A percentile compares a stretch with the other conserved stretches of the same genome.
Conservation (phyloP, 2,797 vertebrate species). For the Philypnodon macrostomus region DNA sequence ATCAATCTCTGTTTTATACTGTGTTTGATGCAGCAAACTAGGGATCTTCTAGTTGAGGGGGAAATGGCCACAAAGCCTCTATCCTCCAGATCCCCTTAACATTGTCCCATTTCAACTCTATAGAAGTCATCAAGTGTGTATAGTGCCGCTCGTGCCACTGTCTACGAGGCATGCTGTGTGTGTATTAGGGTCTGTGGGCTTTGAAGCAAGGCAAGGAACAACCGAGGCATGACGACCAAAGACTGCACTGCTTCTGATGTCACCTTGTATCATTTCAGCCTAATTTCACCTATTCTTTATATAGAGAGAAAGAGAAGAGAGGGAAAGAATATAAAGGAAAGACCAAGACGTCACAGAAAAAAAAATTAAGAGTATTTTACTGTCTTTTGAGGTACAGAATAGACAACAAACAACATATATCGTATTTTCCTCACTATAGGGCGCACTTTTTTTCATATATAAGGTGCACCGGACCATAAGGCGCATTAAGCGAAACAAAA, state of each 20-base stretch:
- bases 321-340: slow-evolving; percentile 44
- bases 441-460: no score
- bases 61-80: no score
- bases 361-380: slow-evolving; percentile 60
- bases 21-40: no score
- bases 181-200: slow-evolving; percentile 61
- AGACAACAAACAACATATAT: slow-evolving; percentile 26
- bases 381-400: slow-evolving; percentile 40
- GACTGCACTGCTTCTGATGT: slow-evolving; percentile 63
- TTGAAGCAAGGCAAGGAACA: slow-evolving; percentile 66
- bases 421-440: no score
- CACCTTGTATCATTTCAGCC: slow-evolving; percentile 77
- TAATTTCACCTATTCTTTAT: slow-evolving; percentile 72
- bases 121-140: slow-evolving; percentile 27
- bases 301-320: slow-evolving; percentile 41
- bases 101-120: no score
- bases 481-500: no score
- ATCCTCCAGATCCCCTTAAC: no score
- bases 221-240: slow-evolving; percentile 58
- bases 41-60: no score
- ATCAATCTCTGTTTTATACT: no score
- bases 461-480: no score
- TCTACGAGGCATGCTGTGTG: no score
- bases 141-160: slow-evolving; percentile 31
- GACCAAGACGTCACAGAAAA: slow-evolving; percentile 43